Evolutionary conservation across 2,113 vertebrate species (phyloP), one percentile per base, ranked within the genome.

Genomic region (Thalassoma bifasciatum): DNA sequence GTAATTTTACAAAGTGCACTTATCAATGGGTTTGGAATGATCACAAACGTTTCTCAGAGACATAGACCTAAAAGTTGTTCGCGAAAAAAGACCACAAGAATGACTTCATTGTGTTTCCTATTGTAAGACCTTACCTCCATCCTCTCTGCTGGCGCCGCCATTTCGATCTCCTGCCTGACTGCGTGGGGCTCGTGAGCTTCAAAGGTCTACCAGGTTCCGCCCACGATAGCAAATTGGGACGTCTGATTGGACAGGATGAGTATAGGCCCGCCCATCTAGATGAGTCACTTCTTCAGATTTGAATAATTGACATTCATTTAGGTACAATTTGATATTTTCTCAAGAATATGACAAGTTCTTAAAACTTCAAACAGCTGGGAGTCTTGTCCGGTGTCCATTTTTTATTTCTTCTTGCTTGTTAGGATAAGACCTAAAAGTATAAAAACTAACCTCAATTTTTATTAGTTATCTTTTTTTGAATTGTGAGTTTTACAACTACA

Each of bases 61-160:
- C 13, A 14, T 44, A 7, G 0, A 19, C 1, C 8, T 47, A 2
- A 8, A 17, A 47, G 6, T 8, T 3, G 13, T 5, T 44, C 16
- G 5, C 16, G 3, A 5, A 8, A 47, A 2, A n/a, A 24, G 9
- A 1, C 3, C 13, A 21, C 16, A 17, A 0, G 22, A 1, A 34
- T 0, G 0, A 26, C 0, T 24, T 2, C 10, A 0, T 10, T 13
- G 2, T 24, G 19, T 50, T 57, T 52, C 21, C 0, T 3, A 4
- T 21, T 30, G 3, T 22, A 62, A 82, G 19, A 30, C 42, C 85
- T 89, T 88, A 94, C 94, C 93, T 94, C 94, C 93, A 93, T 94
- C 53, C 87, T 88, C 85, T 93, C 93, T 53, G 91, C 68, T 30
- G 87, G 88, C 75, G 92, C 93, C 90, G 93, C 94, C 93, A 94